These are phyloP conservation scores for Conus ventricosus DNA, from an alignment of 1,140 invertebrate genomes.

Conservation along the genomic window DNA sequence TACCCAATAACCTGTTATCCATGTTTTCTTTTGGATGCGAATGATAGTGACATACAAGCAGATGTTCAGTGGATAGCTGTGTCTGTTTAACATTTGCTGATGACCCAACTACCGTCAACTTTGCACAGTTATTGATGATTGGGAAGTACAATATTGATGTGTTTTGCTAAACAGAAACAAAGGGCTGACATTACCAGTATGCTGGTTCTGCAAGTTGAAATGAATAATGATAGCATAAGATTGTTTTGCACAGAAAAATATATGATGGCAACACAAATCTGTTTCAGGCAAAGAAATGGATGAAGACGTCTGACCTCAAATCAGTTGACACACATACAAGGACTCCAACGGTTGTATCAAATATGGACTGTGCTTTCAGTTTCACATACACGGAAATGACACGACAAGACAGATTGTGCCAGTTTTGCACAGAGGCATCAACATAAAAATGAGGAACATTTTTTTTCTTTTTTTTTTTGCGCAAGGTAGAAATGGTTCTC, in stretches of 20 bases:
- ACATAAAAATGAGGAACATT: not conserved
- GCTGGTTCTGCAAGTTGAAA: no score
- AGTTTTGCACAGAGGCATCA: not conserved
- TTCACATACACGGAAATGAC: not conserved
- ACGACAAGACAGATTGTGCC: not conserved
- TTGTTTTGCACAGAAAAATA: not conserved
- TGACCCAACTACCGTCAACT: no score
- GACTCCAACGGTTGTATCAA: not conserved
- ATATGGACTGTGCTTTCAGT: not conserved
- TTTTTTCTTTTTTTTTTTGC: not conserved
- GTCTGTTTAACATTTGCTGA: no score
- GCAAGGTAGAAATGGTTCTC: conserved; percentile 3
- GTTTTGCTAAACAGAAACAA: no score
- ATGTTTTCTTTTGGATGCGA: no score
- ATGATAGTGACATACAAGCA: no score
- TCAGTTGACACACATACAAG: not conserved
- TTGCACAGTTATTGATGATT: no score
- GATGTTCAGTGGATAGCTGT: no score
- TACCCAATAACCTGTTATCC: no score
- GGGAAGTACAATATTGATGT: no score
- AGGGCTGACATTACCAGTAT: no score
- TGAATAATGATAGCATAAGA: no score
- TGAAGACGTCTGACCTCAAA: not conserved
- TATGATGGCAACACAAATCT: not conserved
- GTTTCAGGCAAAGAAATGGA: not conserved